Evolutionary conservation across 1,140 invertebrate species (phyloP), one percentile per base, ranked within the genome.

Genomic region (Doryteuthis pealeii): DNA sequence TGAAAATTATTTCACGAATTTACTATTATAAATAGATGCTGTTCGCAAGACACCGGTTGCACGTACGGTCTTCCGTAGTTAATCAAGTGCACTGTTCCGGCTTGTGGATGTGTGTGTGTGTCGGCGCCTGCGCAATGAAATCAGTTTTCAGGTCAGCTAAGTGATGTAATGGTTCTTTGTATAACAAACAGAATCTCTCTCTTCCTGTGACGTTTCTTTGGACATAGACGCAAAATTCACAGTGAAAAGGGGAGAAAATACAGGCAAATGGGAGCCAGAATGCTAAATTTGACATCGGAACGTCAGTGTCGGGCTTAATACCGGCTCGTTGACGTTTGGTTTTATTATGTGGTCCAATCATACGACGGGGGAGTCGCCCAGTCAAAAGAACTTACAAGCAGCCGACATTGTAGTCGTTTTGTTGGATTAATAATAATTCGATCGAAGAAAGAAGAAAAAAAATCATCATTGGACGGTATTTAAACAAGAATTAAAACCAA

Each of bases 11-110:
- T n/a, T n/a, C n/a, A n/a, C n/a, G n/a, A n/a, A n/a, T n/a, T n/a
- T n/a, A n/a, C n/a, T n/a, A n/a, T n/a, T n/a, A n/a, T n/a, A n/a
- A n/a, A n/a, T n/a, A n/a, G n/a, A n/a, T n/a, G n/a, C n/a, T n/a
- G n/a, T n/a, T n/a, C n/a, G n/a, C n/a, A 22, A n/a, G 22, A 12
- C 54, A 28, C 22, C 26, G 18, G 26, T n/a, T 62, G 54, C 54
- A 6, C 26, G 54, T 62, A 62, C 18, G 54, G 54, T 22, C 54
- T 62, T 62, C 54, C 54, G 54, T 62, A 62, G 54, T 62, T 62
- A 40, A 40, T 40, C 35, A 40, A 10, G 54, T 62, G 2, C 18
- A 22, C 22, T 28, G 54, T n/a, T n/a, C 18, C 18, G 54, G 22
- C 5, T 62, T 22, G 18, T 22, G 18, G n/a, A n/a, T n/a, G n/a